Base-by-base conservation (phyloP, 2,113 vertebrate genomes). In the Zapornia atra region DNA sequence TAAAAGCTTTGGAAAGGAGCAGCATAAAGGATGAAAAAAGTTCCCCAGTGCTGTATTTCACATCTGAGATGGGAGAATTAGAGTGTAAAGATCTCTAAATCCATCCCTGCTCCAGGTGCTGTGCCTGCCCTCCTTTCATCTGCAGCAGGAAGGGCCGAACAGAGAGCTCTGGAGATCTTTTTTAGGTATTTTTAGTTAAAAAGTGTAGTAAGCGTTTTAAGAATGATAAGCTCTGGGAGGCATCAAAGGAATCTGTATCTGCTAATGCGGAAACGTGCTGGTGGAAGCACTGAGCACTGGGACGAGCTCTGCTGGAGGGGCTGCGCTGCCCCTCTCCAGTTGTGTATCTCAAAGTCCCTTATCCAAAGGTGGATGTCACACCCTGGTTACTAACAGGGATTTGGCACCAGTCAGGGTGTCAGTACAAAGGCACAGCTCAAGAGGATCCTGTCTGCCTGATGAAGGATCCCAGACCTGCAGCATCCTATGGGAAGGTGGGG, bases 11-110 rank as follows among this genome's bases (percentile, higher is more conserved):
- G 15, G 60, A 85, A 82, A 93, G 3, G 10, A 83, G 31, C 33
- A 66, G 15, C 51, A 80, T 17, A 33, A 95, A 92, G 44, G 51
- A 92, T 61, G 56, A 42, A 71, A 61, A 63, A 69, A 17, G 68
- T 38, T 63, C 19, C 50, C 33, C 24, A 82, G 53, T 14, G 8
- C 20, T 0, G 2, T 56, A 44, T 40, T 51, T 70, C 70, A 79
- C 68, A 72, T 77, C 76, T 71, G 57, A 95, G 61, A 68, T 46
- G 38, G 78, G 48, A 75, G 81, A 92, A 95, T 72, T 85, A 61
- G 71, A 91, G 33, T 53, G n/a, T 66, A 73, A 90, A 91, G 77
- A 64, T 48, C 63, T 82, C 53, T 91, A 76, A 95, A 82, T 79
- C 76, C 83, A 79, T 15, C 80, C 38, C 53, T 63, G 48, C 61